Evolutionary conservation across 1,140 invertebrate species (phyloP), one percentile per base, ranked within the genome.

Genomic region (Apis laboriosa): DNA sequence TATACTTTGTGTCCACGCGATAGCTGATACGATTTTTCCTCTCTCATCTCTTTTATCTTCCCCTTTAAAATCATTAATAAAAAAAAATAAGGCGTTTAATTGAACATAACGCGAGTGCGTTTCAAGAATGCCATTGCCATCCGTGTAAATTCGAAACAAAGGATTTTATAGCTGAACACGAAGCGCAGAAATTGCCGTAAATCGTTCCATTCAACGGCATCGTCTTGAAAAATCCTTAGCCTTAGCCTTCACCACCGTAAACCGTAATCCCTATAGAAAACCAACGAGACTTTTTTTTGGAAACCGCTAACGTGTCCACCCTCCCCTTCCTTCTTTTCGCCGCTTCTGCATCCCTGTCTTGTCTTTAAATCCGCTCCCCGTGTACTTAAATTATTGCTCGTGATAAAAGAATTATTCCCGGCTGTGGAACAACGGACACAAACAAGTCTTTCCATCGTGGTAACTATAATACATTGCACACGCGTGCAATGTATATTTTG

Each of bases 141-240:
- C 51, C 58, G 58, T 63, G 58, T 76, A 76, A 76, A 77, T 63
- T 55, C 19, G 56, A 56, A 68, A 58, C 28, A 34, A 4, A 11
- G 21, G 28, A 55, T 74, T 24, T 49, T 66, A 60, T 49, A 71
- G 60, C 8, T 34, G n/a, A 67, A 84, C 28, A 71, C 76, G 77
- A 74, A 58, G 58, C 85, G 28, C 60, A 64, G 61, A 71, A 79
- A 60, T 77, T 76, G 73, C 74, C 64, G 82, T 86, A 89, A 89
- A 88, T 86, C 86, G 73, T 79, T 71, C 83, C 80, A 88, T 87
- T 85, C 83, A 83, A 71, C 61, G 71, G 51, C 72, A 43, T 60
- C 75, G 70, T 70, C 74, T 85, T 77, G 88, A 83, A 88, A 89
- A 84, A 84, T 88, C 70, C 77, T 84, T 61, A 87, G 77, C 77